Conservation (phyloP, 37 sponge, comb jelly and placozoan species). For the Ianthella basta region DNA sequence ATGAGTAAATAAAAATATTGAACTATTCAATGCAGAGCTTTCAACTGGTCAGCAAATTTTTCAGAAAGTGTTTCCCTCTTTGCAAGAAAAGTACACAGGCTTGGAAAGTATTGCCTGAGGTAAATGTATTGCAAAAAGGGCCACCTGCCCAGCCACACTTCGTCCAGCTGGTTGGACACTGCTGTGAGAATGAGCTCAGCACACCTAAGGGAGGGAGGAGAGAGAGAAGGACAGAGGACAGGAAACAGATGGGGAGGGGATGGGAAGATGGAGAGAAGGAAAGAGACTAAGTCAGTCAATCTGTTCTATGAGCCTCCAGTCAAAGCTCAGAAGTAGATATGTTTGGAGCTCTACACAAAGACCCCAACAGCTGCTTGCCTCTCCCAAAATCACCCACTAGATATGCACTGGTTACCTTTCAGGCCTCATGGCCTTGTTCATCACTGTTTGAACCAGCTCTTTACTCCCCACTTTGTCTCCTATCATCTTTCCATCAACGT, state of each 20-base stretch:
- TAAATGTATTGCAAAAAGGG: neutral
- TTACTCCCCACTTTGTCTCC: neutral
- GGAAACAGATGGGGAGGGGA: neutral
- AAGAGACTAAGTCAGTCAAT: neutral
- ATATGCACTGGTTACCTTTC: constrained; percentile 1
- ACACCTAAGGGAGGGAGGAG: constrained; percentile 17
- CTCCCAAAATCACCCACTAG: no score
- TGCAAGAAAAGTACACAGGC: neutral
- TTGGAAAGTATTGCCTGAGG: neutral
- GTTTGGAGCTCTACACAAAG: no score
- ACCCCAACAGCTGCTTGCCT: no score
- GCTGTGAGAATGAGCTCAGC: constrained; percentile 42
- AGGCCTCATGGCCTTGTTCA: constrained; percentile 17
- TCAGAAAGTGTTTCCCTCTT: neutral
- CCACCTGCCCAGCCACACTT: constrained; percentile 11
- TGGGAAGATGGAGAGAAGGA: neutral
- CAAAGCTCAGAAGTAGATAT: no score
- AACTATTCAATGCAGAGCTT: no score
- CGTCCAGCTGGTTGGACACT: constrained; percentile 28
- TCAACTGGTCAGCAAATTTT: no score
- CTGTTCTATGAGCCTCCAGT: neutral
- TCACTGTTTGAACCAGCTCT: neutral
- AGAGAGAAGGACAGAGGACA: neutral
- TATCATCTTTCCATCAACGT: constrained; percentile 29
- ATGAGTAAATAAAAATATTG: no score